Percentiles rank a stretch among this genome's conserved stretches.
Evolutionary conservation across 2,888 invertebrate genomes (phyloP).

Genomic region (Rotaria macrura): DNA sequence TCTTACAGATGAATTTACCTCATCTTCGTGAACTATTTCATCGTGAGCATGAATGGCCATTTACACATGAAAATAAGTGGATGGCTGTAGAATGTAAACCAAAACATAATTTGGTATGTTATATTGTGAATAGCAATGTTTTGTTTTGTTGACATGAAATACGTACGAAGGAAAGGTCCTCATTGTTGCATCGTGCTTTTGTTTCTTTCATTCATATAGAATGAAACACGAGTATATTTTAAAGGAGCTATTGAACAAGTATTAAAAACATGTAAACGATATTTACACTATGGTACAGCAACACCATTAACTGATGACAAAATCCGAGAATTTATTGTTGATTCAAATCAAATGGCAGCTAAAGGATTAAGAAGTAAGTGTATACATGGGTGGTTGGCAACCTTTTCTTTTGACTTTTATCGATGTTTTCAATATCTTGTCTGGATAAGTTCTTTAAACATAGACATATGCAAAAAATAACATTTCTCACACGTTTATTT

Average conservation of each 20-base stretch:
- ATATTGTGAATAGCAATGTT: neutral
- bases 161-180: no score
- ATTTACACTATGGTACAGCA: slow-evolving; percentile 65
- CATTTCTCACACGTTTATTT: no score
- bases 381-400: no score
- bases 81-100: slow-evolving; percentile 89
- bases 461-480: no score
- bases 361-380: slow-evolving; percentile 63
- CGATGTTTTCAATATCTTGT: no score
- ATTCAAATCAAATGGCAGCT: slow-evolving; percentile 67
- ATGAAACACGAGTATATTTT: slow-evolving; percentile 57
- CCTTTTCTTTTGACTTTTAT: no score
- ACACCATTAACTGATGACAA: slow-evolving; percentile 56
- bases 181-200: neutral
- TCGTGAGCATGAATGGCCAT: slow-evolving; percentile 82
- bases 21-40: slow-evolving; percentile 27
- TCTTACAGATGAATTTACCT: neutral
- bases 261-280: slow-evolving; percentile 63
- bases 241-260: slow-evolving; percentile 89
- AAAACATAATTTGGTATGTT: slow-evolving; percentile 48
- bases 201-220: slow-evolving; percentile 10
- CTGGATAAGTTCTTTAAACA: no score
- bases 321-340: slow-evolving; percentile 39
- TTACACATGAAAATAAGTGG: slow-evolving; percentile 91
- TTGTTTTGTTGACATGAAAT: neutral